These are phyloP conservation scores for Spongilla lacustris DNA, from an alignment of 37 sponge, comb jelly and placozoan species.

Conservation along the genomic window DNA sequence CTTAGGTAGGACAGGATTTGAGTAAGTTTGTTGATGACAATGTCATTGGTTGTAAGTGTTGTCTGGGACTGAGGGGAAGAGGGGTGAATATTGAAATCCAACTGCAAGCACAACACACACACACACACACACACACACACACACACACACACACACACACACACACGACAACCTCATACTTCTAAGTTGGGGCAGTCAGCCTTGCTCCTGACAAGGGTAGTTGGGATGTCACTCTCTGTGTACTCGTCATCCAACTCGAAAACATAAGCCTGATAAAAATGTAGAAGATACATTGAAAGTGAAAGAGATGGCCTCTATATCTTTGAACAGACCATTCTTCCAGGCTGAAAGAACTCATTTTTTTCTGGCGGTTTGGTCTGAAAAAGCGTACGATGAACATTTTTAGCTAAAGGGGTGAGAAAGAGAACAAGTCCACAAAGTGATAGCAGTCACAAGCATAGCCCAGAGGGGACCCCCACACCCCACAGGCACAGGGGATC, in stretches of 20 bases:
- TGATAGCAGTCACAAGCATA: neutral
- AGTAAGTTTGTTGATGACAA: slow-evolving; percentile 99
- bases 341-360: slow-evolving; percentile 93
- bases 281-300: neutral
- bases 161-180: slow-evolving; percentile 36
- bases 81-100: neutral
- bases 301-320: neutral
- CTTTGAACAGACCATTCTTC: slow-evolving; percentile 85
- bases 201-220: slow-evolving; percentile 93
- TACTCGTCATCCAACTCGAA: slow-evolving; percentile 97
- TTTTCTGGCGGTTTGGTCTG: slow-evolving; percentile 68
- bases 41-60: slow-evolving; percentile 91
- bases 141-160: slow-evolving; percentile 29
- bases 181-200: slow-evolving; percentile 88
- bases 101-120: neutral
- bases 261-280: slow-evolving; percentile 94
- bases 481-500: too few species aligned
- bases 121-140: slow-evolving; percentile 10
- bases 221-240: slow-evolving; percentile 95
- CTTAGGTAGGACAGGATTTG: slow-evolving; percentile 97
- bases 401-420: slow-evolving; percentile 66
- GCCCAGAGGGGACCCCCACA: too few species aligned
- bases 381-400: slow-evolving; percentile 82
- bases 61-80: slow-evolving; percentile 56
- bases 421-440: neutral